Conservation (phyloP, 1,140 invertebrate species). For the Drosophila neocordata region DNA sequence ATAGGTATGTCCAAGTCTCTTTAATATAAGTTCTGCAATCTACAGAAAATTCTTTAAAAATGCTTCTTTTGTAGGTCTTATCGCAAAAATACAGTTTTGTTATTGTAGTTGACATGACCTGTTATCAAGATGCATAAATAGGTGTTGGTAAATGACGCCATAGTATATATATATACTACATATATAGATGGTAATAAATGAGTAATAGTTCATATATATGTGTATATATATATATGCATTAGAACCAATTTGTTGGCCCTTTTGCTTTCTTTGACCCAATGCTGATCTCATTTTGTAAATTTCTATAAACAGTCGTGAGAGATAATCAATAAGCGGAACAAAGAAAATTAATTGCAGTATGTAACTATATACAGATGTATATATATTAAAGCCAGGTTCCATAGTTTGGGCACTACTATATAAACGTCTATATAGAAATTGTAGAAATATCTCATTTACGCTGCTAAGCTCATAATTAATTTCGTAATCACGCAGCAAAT, state of each 20-base stretch:
- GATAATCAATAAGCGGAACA: background rate
- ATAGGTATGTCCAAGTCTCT: no score
- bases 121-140: no score
- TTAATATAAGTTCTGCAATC: no score
- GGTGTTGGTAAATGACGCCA: background rate
- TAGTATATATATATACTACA: background rate
- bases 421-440: slow-evolving; percentile 17
- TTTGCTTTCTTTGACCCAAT: background rate
- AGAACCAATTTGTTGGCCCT: background rate
- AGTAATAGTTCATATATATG: no score
- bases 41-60: no score
- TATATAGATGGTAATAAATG: background rate
- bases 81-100: no score
- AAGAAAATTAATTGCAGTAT: background rate
- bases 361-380: no score
- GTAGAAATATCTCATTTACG: slow-evolving; percentile 21
- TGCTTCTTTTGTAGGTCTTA: no score
- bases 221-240: background rate
- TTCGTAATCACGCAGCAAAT: slow-evolving; percentile 54
- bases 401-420: background rate
- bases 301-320: background rate
- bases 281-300: slow-evolving; percentile 6
- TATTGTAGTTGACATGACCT: no score
- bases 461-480: slow-evolving; percentile 59
- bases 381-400: background rate